Base-by-base conservation (phyloP, 2,797 vertebrate genomes). In the Cephalopachus bancanus region DNA sequence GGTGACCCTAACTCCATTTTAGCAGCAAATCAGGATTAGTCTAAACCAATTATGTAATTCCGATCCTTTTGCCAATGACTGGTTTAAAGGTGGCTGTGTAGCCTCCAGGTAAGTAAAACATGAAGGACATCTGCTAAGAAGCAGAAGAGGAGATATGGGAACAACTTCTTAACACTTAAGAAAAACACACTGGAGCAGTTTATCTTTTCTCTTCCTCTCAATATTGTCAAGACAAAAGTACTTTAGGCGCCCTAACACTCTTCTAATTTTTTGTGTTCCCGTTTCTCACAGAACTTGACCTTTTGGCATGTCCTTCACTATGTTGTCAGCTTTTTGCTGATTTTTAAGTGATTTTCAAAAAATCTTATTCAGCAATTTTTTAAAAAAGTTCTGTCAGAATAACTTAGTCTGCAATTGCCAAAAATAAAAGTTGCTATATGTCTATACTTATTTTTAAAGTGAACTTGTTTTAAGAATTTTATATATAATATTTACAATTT, bases 401-500 rank as follows among this genome's bases (percentile, higher is more conserved):
- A 85, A 80, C 30, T 51, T 69, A 51, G 20, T 65, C 19, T 57
- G 22, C 69, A 30, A 69, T 75, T 89, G 85, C 15, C 11, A 74
- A 92, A 96, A 80, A 67, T 75, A n/a, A 55, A 94, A 85, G 53
- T 85, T 53, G 85, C 74, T 81, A 5, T 88, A 79, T 67, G 30
- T 64, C 11, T 64, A 24, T 64, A 28, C 26, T 64, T 22, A 64
- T 64, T 64, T 64, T 59, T 64, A 79, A 10, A 69, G 26, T 44
- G 33, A 44, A 74, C 33, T 55, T 91, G 20, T 71, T 91, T 96
- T 76, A 51, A 94, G 78, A 97, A 88, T 62, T 81, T 93, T 74
- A 75, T 30, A 67, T 59, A 53, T 72, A 92, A 86, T 65, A 94
- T 76, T 76, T 95, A 76, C 8, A 83, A 72, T 65, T 4, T 53